phyloP scores from a whole-genome alignment of 2,113 vertebrate species.

The Zosterops hypoxanthus region DNA sequence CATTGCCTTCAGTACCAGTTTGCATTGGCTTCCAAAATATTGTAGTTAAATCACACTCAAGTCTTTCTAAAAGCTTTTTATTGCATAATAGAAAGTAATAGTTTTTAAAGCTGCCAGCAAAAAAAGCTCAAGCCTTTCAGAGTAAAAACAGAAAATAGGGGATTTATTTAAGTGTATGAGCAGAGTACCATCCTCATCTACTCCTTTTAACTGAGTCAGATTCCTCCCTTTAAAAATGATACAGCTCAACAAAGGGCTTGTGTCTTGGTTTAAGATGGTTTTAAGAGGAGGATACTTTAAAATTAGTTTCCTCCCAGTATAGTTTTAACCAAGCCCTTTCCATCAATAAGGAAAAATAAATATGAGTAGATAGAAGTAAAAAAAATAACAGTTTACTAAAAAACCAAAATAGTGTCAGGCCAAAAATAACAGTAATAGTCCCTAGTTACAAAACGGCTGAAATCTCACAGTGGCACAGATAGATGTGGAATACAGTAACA shows the following conservation, averaged over 20 bases:
- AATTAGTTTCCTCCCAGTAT: background rate
- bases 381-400: background rate
- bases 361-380: background rate
- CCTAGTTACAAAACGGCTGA: background rate
- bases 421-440: background rate
- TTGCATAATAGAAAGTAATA: background rate
- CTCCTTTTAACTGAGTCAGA: background rate
- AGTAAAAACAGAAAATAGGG: background rate
- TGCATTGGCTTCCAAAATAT: background rate
- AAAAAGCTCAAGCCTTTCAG: background rate
- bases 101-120: background rate
- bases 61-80: background rate
- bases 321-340: background rate
- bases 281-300: background rate
- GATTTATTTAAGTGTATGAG: background rate
- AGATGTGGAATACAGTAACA: background rate
- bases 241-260: background rate
- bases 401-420: background rate
- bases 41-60: background rate
- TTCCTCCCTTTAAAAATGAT: rapidly evolving
- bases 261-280: background rate
- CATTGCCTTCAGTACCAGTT: background rate
- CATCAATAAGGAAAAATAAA: background rate
- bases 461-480: background rate
- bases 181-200: background rate